phyloP scores from a whole-genome alignment of 2,113 vertebrate genomes.

The Herpetotheres cachinnans region DNA sequence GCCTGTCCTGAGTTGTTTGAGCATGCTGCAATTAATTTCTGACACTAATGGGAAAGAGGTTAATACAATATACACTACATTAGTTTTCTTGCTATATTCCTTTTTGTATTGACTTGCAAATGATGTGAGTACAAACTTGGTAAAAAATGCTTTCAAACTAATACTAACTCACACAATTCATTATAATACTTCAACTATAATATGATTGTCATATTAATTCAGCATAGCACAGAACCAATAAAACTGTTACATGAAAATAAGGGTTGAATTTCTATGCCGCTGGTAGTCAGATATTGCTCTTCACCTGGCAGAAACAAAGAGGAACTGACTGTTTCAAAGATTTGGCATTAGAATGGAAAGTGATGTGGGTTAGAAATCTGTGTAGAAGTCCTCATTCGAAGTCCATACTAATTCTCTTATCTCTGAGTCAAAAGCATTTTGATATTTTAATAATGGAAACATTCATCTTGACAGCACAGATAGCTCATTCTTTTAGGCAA shows the following conservation, averaged over 20 bases:
- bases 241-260: not conserved
- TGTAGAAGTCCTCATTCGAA: not conserved
- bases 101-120: slow-evolving; percentile 12
- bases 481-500: not conserved
- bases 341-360: not conserved
- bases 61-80: not conserved
- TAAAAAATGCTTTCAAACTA: not conserved
- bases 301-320: not conserved
- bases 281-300: not conserved
- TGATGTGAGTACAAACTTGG: not conserved
- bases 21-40: not conserved
- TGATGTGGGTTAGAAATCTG: not conserved
- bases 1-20: not conserved
- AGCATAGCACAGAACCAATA: not conserved
- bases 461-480: not conserved
- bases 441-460: not conserved
- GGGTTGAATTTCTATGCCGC: not conserved
- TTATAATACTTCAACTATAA: not conserved
- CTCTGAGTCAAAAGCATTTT: not conserved
- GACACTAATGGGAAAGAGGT: not conserved
- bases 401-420: slow-evolving; percentile 5
- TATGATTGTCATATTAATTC: not conserved
- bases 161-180: not conserved
- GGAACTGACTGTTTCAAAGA: not conserved
- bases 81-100: not conserved